phyloP scores from a whole-genome alignment of 2,797 vertebrate genomes.

The Apodemus agrarius region DNA sequence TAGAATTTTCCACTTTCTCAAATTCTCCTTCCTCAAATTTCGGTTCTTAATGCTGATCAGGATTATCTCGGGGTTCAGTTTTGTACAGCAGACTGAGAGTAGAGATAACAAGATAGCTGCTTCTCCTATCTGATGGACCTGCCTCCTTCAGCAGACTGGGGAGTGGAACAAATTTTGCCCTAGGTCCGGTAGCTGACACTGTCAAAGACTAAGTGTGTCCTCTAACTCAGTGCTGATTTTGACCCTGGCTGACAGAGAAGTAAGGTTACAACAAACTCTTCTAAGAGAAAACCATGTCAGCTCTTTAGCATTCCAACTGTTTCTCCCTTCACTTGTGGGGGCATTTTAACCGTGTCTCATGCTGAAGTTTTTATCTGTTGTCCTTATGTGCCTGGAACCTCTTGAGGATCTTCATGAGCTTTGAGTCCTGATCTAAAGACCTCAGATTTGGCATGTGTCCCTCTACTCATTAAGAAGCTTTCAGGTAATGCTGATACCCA shows the following conservation, averaged over 20 bases:
- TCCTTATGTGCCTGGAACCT: not conserved
- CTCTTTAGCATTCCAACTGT: not conserved
- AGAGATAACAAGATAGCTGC: constrained; percentile 75
- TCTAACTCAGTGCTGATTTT: not conserved
- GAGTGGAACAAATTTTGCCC: constrained; percentile 56
- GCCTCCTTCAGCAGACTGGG: constrained; percentile 10
- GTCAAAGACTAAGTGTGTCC: not conserved
- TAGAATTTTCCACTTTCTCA: constrained; percentile 77
- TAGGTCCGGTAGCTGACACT: not conserved
- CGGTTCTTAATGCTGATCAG: constrained; percentile 57
- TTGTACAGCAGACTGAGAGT: constrained; percentile 59
- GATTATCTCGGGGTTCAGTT: constrained; percentile 66
- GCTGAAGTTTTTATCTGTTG: not conserved
- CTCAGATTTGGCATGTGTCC: not conserved
- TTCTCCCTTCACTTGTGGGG: not conserved
- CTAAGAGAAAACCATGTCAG: not conserved
- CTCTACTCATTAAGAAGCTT: not conserved
- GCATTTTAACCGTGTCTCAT: not conserved
- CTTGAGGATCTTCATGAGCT: not conserved
- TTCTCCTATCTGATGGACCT: constrained; percentile 75
- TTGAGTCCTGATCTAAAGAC: not conserved
- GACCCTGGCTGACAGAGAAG: not conserved
- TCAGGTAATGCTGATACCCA: not conserved
- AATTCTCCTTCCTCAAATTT: constrained; percentile 75
- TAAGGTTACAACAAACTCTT: not conserved